A percentile compares a stretch with the other conserved stretches of the same genome.
phyloP scores from a whole-genome alignment of 2,888 invertebrate genomes.

The Torymus auratus region DNA sequence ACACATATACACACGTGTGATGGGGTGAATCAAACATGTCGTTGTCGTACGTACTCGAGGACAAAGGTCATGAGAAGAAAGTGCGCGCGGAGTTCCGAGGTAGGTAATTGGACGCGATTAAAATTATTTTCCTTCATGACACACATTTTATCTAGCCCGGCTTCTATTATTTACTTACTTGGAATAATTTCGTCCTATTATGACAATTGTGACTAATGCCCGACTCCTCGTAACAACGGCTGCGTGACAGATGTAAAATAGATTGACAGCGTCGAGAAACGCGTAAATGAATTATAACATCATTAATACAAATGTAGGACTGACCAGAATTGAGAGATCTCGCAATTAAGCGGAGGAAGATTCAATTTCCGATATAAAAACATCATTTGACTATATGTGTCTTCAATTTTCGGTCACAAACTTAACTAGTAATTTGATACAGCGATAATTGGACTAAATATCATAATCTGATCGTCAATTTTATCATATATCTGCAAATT shows the following conservation, averaged over 20 bases:
- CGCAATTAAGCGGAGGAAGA: too few relatives aligned
- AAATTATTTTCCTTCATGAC: conserved; percentile 2
- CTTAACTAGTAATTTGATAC: too few relatives aligned
- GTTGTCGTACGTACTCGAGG: neutral
- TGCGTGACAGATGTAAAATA: neutral
- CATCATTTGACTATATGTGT: too few relatives aligned
- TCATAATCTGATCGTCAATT: too few relatives aligned
- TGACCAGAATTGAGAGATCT: neutral
- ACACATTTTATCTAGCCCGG: neutral
- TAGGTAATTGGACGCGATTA: conserved; percentile 37
- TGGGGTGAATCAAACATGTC: conserved; percentile 32
- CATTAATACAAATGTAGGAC: neutral
- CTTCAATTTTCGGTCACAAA: too few relatives aligned
- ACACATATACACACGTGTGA: neutral
- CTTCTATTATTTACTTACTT: neutral
- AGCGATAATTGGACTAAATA: too few relatives aligned
- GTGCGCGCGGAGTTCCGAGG: neutral
- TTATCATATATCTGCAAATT: too few relatives aligned
- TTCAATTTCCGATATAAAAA: too few relatives aligned
- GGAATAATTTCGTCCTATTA: conserved; percentile 10
- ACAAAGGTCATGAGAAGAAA: conserved; percentile 40
- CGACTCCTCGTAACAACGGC: too few relatives aligned
- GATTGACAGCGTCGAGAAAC: neutral
- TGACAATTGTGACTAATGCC: neutral
- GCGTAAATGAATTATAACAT: neutral